These are phyloP conservation scores for Platichthys stellatus DNA, from an alignment of 2,113 vertebrate species.

Conservation along the genomic window DNA sequence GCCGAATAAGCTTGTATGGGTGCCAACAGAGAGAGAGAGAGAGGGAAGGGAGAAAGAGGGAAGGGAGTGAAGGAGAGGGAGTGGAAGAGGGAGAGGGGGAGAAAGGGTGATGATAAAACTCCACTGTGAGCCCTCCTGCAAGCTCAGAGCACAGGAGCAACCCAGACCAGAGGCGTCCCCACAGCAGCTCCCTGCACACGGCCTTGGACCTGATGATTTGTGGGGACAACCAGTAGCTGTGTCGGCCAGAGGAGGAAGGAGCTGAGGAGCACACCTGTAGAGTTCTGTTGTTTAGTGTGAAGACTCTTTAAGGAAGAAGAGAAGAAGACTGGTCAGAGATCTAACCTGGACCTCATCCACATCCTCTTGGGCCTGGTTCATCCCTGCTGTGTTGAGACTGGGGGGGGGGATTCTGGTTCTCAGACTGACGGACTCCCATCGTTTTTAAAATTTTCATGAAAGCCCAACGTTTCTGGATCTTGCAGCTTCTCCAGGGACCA, in stretches of 20 bases:
- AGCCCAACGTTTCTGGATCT: conserved; percentile 50
- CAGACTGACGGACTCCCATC: conserved; percentile 9
- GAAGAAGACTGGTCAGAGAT: conserved; percentile 47
- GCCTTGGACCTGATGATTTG: conserved; percentile 52
- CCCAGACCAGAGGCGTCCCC: conserved; percentile 54
- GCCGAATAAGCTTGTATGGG: conserved; percentile 72
- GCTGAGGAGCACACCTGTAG: neutral
- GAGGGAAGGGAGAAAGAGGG: conserved; percentile 48
- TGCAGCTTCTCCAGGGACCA: conserved; percentile 31
- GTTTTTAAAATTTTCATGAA: conserved; percentile 39
- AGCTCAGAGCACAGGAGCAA: conserved; percentile 72
- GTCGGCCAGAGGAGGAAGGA: conserved; percentile 18
- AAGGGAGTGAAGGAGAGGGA: conserved; percentile 35
- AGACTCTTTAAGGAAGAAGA: conserved; percentile 26
- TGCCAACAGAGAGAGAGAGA: conserved; percentile 72
- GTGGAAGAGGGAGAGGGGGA: conserved; percentile 25
- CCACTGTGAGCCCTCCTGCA: conserved; percentile 76
- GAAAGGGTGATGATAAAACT: conserved; percentile 82
- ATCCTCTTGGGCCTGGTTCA: conserved; percentile 44
- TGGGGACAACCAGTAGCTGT: conserved; percentile 22
- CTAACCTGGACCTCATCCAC: conserved; percentile 65
- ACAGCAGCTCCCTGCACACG: conserved; percentile 52
- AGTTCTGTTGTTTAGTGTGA: too few species aligned
- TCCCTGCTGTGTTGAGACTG: neutral
- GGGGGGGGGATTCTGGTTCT: neutral